These are phyloP conservation scores for Zelleria hepariella DNA, from an alignment of 2,888 invertebrate species.

Conservation along the genomic window DNA sequence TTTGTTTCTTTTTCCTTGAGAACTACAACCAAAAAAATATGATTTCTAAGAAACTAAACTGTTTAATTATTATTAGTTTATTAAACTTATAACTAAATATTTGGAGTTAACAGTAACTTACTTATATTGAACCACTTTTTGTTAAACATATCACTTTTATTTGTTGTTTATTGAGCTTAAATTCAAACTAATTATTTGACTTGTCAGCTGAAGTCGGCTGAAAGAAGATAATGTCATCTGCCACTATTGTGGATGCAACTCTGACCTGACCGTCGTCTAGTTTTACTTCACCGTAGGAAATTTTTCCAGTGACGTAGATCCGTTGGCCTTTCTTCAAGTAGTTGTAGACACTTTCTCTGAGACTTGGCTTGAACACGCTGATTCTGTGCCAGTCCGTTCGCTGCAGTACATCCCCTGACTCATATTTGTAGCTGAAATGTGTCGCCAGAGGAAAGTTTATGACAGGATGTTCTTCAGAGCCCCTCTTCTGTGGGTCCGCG, in stretches of 20 bases:
- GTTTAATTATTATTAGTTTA: background rate
- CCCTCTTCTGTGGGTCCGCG: slow-evolving; percentile 89
- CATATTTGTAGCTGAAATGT: slow-evolving; percentile 86
- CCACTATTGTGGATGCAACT: slow-evolving; percentile 84
- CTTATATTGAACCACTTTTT: too few relatives aligned
- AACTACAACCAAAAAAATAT: too few relatives aligned
- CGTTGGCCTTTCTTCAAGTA: slow-evolving; percentile 90
- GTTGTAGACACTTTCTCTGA: slow-evolving; percentile 84
- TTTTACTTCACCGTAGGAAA: slow-evolving; percentile 88
- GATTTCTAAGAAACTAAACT: too few relatives aligned
- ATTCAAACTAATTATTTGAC: background rate
- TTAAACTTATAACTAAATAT: background rate
- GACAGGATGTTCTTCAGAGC: slow-evolving; percentile 85
- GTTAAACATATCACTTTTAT: too few relatives aligned
- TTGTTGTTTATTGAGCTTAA: too few relatives aligned
- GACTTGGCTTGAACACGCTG: slow-evolving; percentile 86
- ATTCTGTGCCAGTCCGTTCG: slow-evolving; percentile 94
- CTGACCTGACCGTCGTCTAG: slow-evolving; percentile 80
- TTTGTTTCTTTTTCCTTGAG: background rate
- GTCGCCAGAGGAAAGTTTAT: slow-evolving; percentile 92
- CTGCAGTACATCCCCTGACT: slow-evolving; percentile 84
- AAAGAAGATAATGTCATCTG: slow-evolving; percentile 90
- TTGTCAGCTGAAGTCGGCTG: slow-evolving; percentile 31
- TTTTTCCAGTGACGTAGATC: slow-evolving; percentile 84
- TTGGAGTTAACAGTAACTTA: too few relatives aligned